Evolutionary conservation across 2,113 vertebrate species (phyloP).

Genomic region (Dolichotis patagonum): DNA sequence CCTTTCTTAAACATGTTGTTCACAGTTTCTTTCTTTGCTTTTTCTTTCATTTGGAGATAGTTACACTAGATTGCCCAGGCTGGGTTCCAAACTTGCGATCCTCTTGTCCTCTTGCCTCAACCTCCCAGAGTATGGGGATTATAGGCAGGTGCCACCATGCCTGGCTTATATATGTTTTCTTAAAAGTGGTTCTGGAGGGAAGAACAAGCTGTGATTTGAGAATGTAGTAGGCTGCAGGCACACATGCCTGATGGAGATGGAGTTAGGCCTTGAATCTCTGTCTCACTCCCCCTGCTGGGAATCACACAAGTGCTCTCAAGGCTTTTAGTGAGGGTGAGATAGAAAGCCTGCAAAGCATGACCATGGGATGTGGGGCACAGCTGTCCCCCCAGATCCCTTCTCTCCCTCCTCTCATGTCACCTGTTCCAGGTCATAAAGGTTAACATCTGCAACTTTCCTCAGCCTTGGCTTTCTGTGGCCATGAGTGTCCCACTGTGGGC

Average conservation of each 20-base stretch:
- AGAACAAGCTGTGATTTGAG: not conserved
- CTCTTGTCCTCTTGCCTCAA: not conserved
- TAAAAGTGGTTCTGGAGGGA: not conserved
- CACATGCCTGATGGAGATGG: not conserved
- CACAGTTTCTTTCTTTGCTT: not conserved
- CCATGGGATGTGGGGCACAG: rapidly evolving
- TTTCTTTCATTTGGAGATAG: not conserved
- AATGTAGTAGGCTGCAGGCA: not conserved
- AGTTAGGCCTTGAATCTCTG: not conserved
- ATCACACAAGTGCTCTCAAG: not conserved
- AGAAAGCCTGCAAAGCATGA: not conserved
- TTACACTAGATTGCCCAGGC: not conserved
- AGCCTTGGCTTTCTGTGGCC: not conserved
- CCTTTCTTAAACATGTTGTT: not conserved
- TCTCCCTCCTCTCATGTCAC: not conserved
- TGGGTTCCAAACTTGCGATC: not conserved
- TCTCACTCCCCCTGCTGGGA: not conserved
- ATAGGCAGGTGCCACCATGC: not conserved
- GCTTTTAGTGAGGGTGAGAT: not conserved
- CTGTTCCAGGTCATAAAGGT: not conserved
- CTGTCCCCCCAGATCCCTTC: not conserved
- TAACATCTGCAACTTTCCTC: rapidly evolving
- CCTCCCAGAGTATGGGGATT: not conserved
- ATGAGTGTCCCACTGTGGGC: too few relatives aligned
- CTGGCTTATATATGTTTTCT: not conserved